phyloP scores from a whole-genome alignment of 1,140 invertebrate genomes.

The Acromyrmex heyeri region DNA sequence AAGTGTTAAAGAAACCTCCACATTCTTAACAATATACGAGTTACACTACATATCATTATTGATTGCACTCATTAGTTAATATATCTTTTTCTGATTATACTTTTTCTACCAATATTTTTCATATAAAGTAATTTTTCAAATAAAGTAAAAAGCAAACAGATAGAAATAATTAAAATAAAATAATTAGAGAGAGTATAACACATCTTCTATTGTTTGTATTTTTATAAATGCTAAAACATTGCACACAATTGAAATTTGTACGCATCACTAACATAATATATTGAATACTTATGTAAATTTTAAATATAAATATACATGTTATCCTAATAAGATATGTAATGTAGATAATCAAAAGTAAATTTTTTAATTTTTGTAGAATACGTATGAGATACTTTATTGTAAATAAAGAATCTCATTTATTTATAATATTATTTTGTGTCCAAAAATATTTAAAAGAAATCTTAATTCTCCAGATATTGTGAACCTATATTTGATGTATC shows the following conservation, averaged over 20 bases:
- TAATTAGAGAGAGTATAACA: conserved; percentile 33
- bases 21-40: conserved; percentile 16
- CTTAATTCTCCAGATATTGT: too few species aligned
- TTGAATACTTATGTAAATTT: conserved; percentile 42
- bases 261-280: conserved; percentile 1
- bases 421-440: too few species aligned
- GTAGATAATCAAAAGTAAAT: conserved; percentile 14
- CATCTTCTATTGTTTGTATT: conserved; percentile 40
- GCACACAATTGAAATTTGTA: conserved; percentile 35
- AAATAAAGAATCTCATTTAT: too few species aligned
- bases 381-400: conserved; percentile 7
- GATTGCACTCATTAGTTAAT: conserved; percentile 15
- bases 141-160: conserved; percentile 53
- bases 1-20: conserved; percentile 29
- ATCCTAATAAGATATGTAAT: conserved; percentile 29
- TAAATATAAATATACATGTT: conserved; percentile 37
- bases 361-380: too few species aligned
- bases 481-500: conserved; percentile 30
- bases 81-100: background rate
- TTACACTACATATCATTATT: background rate
- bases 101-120: conserved; percentile 40
- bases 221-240: conserved; percentile 45
- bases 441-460: too few species aligned
- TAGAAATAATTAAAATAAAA: conserved; percentile 68
- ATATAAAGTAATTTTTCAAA: too few species aligned